A percentile compares a stretch with the other conserved stretches of the same genome.
These are phyloP conservation scores for Helicoverpa assulta DNA, from an alignment of 2,888 invertebrate genomes.

Conservation along the genomic window DNA sequence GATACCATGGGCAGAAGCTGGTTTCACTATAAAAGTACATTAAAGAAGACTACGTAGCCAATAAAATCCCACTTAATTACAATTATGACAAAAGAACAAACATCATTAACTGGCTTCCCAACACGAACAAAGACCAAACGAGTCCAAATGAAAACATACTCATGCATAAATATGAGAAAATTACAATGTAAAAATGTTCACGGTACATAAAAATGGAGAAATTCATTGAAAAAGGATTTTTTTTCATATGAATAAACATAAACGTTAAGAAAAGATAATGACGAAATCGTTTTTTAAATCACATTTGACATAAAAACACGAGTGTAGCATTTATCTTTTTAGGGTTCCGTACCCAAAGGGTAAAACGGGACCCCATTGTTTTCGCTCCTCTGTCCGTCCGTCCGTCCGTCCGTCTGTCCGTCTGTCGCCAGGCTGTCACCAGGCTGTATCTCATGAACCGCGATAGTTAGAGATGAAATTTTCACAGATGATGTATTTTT, in stretches of 20 bases:
- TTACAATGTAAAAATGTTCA: not conserved
- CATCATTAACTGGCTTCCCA: not conserved
- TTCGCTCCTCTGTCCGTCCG: too few relatives aligned
- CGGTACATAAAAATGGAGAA: not conserved
- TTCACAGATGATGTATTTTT: too few relatives aligned
- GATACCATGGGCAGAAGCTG: too few relatives aligned
- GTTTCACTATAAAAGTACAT: too few relatives aligned
- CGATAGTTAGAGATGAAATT: too few relatives aligned
- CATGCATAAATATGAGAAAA: not conserved
- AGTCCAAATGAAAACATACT: not conserved
- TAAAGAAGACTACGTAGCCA: not conserved
- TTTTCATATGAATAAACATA: constrained; percentile 10
- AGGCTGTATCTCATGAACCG: too few relatives aligned
- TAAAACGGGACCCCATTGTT: too few relatives aligned
- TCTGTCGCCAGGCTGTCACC: too few relatives aligned
- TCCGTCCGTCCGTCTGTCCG: too few relatives aligned
- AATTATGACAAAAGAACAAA: not conserved
- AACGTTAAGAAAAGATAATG: not conserved
- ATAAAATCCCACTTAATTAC: not conserved
- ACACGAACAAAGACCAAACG: not conserved
- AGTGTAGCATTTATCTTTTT: constrained; percentile 43
- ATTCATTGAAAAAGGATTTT: not conserved
- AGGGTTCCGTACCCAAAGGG: too few relatives aligned
- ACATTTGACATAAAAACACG: constrained; percentile 34
- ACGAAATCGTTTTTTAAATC: constrained; percentile 32